Percentiles rank a stretch among this genome's conserved stretches.
phyloP scores from a whole-genome alignment of 2,888 invertebrate species.

The Priocnemis perturbator region DNA sequence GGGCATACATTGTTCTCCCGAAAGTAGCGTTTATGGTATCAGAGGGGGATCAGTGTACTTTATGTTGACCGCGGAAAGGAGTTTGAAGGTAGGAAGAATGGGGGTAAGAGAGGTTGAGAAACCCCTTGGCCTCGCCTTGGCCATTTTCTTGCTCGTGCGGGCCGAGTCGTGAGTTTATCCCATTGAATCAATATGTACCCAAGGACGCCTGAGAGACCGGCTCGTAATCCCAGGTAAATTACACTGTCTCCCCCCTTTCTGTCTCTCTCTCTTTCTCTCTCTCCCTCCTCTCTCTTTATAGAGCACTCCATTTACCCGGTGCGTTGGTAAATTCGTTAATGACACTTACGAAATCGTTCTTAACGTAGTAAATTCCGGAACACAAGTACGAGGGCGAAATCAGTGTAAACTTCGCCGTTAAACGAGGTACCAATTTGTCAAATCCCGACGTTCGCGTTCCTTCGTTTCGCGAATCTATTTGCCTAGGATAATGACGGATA shows the following conservation, averaged over 20 bases:
- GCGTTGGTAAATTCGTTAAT: neutral
- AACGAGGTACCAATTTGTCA: too few species aligned
- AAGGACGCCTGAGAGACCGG: constrained; percentile 1
- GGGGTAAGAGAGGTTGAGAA: constrained; percentile 13
- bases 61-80: constrained; percentile 13
- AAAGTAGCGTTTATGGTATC: constrained; percentile 7
- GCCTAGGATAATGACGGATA: neutral
- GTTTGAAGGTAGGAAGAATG: constrained; percentile 14
- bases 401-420: too few species aligned
- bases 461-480: too few species aligned
- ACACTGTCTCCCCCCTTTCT: neutral
- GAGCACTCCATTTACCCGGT: constrained; percentile 7
- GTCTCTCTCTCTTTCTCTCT: constrained; percentile 1
- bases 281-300: constrained; percentile 15
- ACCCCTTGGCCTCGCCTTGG: neutral
- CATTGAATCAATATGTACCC: constrained; percentile 15
- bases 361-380: too few species aligned
- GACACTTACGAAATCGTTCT: too few species aligned
- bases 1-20: neutral
- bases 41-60: constrained; percentile 6
- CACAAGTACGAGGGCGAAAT: too few species aligned
- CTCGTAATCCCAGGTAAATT: constrained; percentile 6
- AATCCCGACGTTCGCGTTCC: too few species aligned
- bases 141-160: constrained; percentile 1
- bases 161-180: constrained; percentile 3